Percentiles rank a stretch among this genome's conserved stretches.
phyloP scores from a whole-genome alignment of 2,797 vertebrate species.

The Gymnopithys bicolor region DNA sequence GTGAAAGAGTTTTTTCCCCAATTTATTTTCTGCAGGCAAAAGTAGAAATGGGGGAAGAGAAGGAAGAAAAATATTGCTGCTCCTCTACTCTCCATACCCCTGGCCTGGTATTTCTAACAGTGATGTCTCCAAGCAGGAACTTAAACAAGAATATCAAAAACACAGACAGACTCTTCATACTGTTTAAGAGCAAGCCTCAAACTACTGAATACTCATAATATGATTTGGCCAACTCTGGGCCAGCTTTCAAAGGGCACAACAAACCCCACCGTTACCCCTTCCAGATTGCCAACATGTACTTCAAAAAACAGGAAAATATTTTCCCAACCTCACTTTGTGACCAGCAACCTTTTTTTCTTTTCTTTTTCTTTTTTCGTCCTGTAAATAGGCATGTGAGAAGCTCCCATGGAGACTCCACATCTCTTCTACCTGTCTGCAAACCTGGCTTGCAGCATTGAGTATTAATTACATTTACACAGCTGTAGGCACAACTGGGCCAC shows the following conservation, averaged over 20 bases:
- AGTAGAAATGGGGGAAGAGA: not conserved
- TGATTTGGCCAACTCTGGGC: not conserved
- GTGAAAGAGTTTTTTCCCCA: not conserved
- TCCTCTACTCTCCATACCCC: not conserved
- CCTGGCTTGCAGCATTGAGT: not conserved
- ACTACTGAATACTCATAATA: not conserved
- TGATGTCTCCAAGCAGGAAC: not conserved
- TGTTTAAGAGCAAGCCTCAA: not conserved
- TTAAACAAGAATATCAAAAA: not conserved
- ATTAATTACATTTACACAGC: not conserved
- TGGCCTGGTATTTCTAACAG: accelerated
- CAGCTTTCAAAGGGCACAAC: not conserved
- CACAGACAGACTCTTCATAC: not conserved
- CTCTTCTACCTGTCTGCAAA: not conserved
- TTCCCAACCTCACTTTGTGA: not conserved
- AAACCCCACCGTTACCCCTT: not conserved
- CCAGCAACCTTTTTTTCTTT: not conserved
- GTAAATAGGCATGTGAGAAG: not conserved
- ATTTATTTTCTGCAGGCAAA: not conserved
- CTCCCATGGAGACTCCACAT: not conserved
- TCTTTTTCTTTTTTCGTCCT: not conserved
- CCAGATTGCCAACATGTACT: not conserved
- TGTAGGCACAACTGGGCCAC: not conserved
- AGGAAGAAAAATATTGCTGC: not conserved
- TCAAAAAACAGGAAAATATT: not conserved